Evolutionary conservation across 2,113 vertebrate genomes (phyloP).

Genomic region (Vulpes ferrilata): DNA sequence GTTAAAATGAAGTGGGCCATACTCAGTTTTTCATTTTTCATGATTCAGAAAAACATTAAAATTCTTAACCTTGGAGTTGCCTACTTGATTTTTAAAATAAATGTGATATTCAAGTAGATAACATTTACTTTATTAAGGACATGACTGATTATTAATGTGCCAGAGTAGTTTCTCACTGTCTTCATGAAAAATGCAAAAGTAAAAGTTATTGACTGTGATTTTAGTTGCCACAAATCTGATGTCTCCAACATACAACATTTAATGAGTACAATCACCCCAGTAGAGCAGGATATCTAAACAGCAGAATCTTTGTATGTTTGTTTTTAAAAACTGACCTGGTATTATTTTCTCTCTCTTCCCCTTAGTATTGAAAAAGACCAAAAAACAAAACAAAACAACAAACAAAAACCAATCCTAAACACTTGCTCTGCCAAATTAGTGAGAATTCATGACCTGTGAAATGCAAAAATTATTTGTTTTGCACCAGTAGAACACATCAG

Average conservation of each 20-base stretch:
- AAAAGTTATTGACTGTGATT: background rate
- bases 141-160: background rate
- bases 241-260: background rate
- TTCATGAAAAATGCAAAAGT: background rate
- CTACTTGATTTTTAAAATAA: constrained; percentile 53
- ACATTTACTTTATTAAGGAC: background rate
- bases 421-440: constrained; percentile 41
- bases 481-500: background rate
- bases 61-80: background rate
- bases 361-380: background rate
- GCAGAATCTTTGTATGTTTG: background rate
- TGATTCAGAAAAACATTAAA: constrained; percentile 30
- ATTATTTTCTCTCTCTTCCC: background rate
- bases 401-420: background rate
- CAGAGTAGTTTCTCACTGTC: background rate
- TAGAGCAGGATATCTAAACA: background rate
- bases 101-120: background rate
- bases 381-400: background rate
- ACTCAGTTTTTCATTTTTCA: constrained; percentile 11
- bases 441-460: constrained; percentile 12
- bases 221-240: constrained; percentile 8
- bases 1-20: background rate
- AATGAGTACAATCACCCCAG: background rate
- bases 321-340: constrained; percentile 18
- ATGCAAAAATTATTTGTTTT: background rate